Base-by-base conservation (phyloP, 2,113 vertebrate genomes). In the Rhinogobius similis region DNA sequence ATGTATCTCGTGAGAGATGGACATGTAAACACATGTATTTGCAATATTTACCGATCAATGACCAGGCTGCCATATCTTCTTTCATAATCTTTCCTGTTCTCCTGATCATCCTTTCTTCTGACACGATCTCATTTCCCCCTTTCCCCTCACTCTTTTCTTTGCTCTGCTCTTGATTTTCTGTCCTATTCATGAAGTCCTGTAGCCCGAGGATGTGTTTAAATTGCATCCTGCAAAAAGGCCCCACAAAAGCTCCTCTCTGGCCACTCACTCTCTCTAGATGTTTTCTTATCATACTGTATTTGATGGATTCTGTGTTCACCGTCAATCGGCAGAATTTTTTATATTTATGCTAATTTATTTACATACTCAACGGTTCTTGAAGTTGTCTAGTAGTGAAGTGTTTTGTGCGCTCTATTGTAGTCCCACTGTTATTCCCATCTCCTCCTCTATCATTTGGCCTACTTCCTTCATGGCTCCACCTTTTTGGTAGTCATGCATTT, bases 191-290 rank as follows among this genome's bases (percentile, higher is more conserved):
- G 85, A 90, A 87, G 86, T 88, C 79, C 76, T 84, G 79, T 82
- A 85, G 85, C 91, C 88, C 8, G 50, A 87, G 89, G 92, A 86
- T 89, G 88, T 91, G 88, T 93, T 92, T 92, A 93, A 92, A 93
- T 92, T 91, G 89, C 88, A 89, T 91, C 88, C 88, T 85, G 89
- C 65, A 73, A 87, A 77, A 84, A 84, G 52, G 77, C 83, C 82
- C 78, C 83, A 81, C 86, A 85, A 87, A 90, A 86, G 78, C 87
- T 75, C 39, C 39, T 77, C 86, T 84, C 75, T 74, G 83, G 84
- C 87, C 87, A 81, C 84, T 90, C 85, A 84, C 83, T 83, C 82
- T 86, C 82, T 79, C 70, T 41, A 12, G 83, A 82, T 81, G 81
- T 83, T 72, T 88, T 87, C 86, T 88, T 88, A 78, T 87, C 79